phyloP scores from a whole-genome alignment of 2,797 vertebrate species.

The Rhinatrema bivittatum region DNA sequence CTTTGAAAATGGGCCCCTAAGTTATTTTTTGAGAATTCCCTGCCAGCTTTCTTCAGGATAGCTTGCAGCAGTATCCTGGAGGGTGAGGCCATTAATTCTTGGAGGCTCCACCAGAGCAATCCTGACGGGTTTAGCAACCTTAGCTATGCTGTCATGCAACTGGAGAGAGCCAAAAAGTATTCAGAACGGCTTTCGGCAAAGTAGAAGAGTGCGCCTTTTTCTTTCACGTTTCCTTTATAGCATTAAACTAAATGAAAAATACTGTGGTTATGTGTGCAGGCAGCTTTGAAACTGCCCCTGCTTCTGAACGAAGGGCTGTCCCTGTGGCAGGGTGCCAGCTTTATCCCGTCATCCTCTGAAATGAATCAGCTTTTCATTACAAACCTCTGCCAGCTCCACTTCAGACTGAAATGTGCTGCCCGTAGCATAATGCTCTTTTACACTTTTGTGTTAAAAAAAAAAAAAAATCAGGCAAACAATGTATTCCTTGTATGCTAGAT shows the following conservation, averaged over 20 bases:
- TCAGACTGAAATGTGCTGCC: slow-evolving; percentile 34
- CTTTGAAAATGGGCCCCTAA: too few species aligned
- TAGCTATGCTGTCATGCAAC: too few species aligned
- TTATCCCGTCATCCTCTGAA: slow-evolving; percentile 57
- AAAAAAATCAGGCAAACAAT: slow-evolving; percentile 25
- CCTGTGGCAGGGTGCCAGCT: slow-evolving; percentile 52
- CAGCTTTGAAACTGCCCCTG: slow-evolving; percentile 38
- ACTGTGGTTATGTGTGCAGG: slow-evolving; percentile 28
- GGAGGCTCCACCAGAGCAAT: too few species aligned
- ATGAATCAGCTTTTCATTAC: slow-evolving; percentile 64
- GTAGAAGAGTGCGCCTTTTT: too few species aligned
- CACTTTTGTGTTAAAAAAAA: slow-evolving; percentile 20
- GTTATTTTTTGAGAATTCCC: too few species aligned
- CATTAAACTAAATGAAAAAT: slow-evolving; percentile 35
- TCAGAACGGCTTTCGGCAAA: too few species aligned
- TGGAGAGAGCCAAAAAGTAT: too few species aligned
- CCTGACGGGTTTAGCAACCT: too few species aligned
- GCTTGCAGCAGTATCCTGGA: too few species aligned
- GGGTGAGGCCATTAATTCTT: too few species aligned
- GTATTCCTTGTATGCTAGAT: slow-evolving; percentile 12
- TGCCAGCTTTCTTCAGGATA: too few species aligned
- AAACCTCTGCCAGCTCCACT: slow-evolving; percentile 45
- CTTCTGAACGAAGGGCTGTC: slow-evolving; percentile 67
- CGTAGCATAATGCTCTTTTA: slow-evolving; percentile 32
- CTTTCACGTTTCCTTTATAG: slow-evolving; percentile 36